phyloP scores from a whole-genome alignment of 2,113 vertebrate species.

The Procapra przewalskii region DNA sequence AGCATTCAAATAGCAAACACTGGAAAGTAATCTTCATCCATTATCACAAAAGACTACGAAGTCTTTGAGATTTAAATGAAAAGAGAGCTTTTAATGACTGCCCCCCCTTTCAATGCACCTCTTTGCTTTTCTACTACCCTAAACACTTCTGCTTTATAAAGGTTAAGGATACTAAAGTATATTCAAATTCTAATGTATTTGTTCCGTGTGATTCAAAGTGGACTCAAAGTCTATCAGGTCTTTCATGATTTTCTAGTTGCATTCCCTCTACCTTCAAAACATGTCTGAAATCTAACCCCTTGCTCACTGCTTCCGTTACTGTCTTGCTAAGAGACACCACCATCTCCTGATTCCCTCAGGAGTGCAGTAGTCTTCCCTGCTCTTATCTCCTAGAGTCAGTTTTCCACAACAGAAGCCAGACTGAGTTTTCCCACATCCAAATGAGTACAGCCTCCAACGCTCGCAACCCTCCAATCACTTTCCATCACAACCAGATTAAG shows the following conservation, averaged over 20 bases:
- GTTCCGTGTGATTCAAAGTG: neutral
- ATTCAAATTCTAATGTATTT: neutral
- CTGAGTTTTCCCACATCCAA: neutral
- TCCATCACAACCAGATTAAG: neutral
- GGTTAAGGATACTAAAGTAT: neutral
- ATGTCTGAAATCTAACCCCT: neutral
- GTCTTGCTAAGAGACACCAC: neutral
- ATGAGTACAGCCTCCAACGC: neutral
- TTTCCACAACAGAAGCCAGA: neutral
- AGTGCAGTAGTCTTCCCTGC: neutral
- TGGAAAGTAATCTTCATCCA: neutral
- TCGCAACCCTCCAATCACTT: neutral
- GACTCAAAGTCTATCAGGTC: neutral
- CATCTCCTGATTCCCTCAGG: neutral
- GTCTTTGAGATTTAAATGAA: neutral
- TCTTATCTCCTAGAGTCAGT: neutral
- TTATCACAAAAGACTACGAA: neutral
- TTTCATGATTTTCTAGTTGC: neutral
- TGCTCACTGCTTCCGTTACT: neutral
- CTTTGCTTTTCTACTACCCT: constrained; percentile 1
- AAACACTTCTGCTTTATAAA: neutral
- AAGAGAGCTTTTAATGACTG: neutral
- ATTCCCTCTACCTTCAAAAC: neutral
- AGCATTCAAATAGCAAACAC: neutral
- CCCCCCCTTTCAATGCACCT: neutral